Evolutionary conservation across 2,797 vertebrate genomes (phyloP).

Genomic region (Neoniphon sammara): DNA sequence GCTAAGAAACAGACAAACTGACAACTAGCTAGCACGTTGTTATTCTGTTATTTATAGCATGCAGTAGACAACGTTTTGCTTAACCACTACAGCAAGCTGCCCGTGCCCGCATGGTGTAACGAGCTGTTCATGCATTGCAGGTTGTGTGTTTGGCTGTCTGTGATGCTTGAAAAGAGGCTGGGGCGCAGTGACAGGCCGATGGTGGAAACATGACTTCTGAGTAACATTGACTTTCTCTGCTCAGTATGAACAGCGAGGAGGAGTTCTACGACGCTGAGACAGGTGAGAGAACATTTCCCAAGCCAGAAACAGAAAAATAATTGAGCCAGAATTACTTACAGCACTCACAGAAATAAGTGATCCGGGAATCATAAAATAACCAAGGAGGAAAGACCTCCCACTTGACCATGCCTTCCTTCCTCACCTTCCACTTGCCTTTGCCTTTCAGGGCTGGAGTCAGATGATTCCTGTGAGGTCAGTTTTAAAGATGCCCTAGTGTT

Average conservation of each 20-base stretch:
- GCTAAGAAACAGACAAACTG: not conserved
- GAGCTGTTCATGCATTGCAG: slow-evolving; percentile 55
- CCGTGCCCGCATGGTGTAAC: slow-evolving; percentile 36
- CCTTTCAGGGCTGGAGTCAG: slow-evolving; percentile 91
- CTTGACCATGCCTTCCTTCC: not conserved
- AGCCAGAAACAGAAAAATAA: not conserved
- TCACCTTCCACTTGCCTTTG: not conserved
- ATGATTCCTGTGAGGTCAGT: slow-evolving; percentile 92
- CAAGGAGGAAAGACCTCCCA: not conserved
- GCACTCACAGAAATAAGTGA: not conserved
- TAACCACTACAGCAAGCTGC: not conserved
- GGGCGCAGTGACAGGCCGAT: slow-evolving; percentile 57
- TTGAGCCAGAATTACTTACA: no score
- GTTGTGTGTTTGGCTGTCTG: slow-evolving; percentile 50
- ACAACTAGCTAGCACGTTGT: not conserved
- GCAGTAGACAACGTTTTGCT: not conserved
- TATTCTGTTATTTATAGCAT: not conserved
- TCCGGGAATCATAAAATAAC: not conserved
- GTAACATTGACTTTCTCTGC: slow-evolving; percentile 68
- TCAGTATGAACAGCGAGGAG: slow-evolving; percentile 95
- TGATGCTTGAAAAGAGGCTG: slow-evolving; percentile 64
- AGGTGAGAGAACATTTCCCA: slow-evolving; percentile 79
- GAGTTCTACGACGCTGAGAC: slow-evolving; percentile 98
- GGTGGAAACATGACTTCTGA: slow-evolving; percentile 77
- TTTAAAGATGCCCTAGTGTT: slow-evolving; percentile 87